Base-by-base conservation (phyloP, 2,888 invertebrate species). In the Platynereis dumerilii region DNA sequence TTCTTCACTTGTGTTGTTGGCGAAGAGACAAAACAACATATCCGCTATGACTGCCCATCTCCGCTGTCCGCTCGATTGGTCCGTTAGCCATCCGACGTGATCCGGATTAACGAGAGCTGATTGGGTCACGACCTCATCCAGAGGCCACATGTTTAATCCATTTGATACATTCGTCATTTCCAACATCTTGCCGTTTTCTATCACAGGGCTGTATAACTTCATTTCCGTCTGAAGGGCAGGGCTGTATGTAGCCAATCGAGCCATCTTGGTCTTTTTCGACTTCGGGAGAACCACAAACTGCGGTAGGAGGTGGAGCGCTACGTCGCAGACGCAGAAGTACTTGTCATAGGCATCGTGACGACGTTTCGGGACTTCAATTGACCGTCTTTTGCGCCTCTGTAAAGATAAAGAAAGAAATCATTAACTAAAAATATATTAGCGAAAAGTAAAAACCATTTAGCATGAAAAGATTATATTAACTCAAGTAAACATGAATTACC, bases 41-140 rank as follows among this genome's bases (percentile, higher is more conserved):
- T 77, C 76, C 7, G 75, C 74, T 12, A 78, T 67, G 5, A 76
- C 72, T 64, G 77, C 75, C 78, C 78, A 79, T 1, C 76, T 74
- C 60, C 69, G 68, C 58, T 56, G 29, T 1, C 69, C 70, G 28
- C 67, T 60, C 20, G 67, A 54, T 58, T 76, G 75, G 66, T 78
- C 76, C 48, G 70, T 67, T n/a, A 78, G 67, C 78, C 78, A 78
- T 2, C 78, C 79, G 15, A 73, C 58, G 26, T 72, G 69, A 65
- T 78, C 78, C 5, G 75, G 70, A 48, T 71, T 69, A 29, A 71
- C 70, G 15, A 77, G 64, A 54, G 76, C 77, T 20, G 71, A 61
- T 66, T 73, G 71, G 7, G 76, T 72, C 7, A 76, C 64, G 20
- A 39, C 26, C 5, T 53, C 60, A 53, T 7, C n/a, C 12, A 55